Percentiles rank a stretch among this genome's conserved stretches.
These are phyloP conservation scores for Ageneiosus marmoratus DNA, from an alignment of 2,113 vertebrate genomes.

Conservation along the genomic window DNA sequence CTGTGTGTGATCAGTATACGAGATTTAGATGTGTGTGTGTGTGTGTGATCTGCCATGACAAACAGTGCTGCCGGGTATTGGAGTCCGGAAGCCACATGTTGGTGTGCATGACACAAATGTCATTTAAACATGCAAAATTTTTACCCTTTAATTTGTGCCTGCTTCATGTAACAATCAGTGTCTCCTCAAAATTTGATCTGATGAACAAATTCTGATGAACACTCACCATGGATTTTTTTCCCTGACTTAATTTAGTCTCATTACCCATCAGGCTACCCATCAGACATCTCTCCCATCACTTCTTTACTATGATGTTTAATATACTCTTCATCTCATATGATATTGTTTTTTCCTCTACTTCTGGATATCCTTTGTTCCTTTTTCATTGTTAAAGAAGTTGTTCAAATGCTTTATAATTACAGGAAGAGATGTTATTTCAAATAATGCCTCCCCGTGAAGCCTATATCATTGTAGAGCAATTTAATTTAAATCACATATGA, in stretches of 20 bases:
- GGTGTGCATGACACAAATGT: background rate
- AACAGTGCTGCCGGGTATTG: too few relatives aligned
- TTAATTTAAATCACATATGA: constrained; percentile 36
- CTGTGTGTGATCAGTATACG: too few relatives aligned
- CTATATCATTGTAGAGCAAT: constrained; percentile 21
- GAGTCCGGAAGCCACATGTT: too few relatives aligned
- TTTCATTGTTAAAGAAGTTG: background rate
- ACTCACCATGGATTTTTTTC: background rate
- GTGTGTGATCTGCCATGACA: too few relatives aligned
- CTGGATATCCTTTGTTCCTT: background rate
- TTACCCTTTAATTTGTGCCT: background rate
- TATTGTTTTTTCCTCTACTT: background rate
- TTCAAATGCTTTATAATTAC: constrained; percentile 15
- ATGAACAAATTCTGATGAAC: background rate
- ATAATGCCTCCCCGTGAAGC: constrained; percentile 12
- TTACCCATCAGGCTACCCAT: too few relatives aligned
- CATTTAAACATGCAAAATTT: background rate
- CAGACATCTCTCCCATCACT: too few relatives aligned
- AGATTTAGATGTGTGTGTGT: too few relatives aligned
- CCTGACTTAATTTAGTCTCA: too few relatives aligned
- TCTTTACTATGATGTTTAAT: too few relatives aligned
- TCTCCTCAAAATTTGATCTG: background rate
- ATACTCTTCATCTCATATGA: background rate
- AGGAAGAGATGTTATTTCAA: background rate
- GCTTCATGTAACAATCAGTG: background rate